These are phyloP conservation scores for Adrianichthys oophorus DNA, from an alignment of 2,797 vertebrate genomes.

Conservation along the genomic window DNA sequence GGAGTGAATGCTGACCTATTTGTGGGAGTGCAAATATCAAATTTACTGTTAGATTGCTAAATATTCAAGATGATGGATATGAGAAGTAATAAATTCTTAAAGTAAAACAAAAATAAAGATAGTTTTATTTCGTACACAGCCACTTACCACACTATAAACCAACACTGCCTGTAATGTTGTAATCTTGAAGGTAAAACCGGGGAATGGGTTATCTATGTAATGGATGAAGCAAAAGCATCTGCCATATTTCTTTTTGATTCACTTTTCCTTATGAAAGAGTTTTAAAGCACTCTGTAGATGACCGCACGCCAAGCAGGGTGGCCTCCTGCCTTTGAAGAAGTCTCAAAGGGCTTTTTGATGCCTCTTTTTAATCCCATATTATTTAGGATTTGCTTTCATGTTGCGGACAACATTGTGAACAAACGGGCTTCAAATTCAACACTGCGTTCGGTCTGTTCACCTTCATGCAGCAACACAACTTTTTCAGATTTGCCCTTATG, in stretches of 20 bases:
- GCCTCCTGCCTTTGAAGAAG: constrained; percentile 22
- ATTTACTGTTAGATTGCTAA: too few species aligned
- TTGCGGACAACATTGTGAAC: background rate
- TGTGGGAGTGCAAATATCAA: too few species aligned
- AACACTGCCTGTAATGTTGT: constrained; percentile 7
- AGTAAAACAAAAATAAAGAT: constrained; percentile 19
- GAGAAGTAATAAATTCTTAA: background rate
- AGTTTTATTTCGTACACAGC: background rate
- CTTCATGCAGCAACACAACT: constrained; percentile 18
- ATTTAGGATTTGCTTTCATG: constrained; percentile 9
- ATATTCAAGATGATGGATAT: too few species aligned
- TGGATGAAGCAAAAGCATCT: constrained; percentile 1
- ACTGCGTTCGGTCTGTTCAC: constrained; percentile 8
- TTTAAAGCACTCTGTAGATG: constrained; percentile 15
- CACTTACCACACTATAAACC: constrained; percentile 2
- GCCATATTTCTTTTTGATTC: constrained; percentile 7
- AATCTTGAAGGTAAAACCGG: constrained; percentile 22
- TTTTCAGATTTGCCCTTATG: background rate
- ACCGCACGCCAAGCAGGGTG: constrained; percentile 1
- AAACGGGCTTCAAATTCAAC: background rate
- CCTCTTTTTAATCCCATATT: background rate
- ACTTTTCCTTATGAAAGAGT: constrained; percentile 2
- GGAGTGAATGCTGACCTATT: constrained; percentile 22
- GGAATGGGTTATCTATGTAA: constrained; percentile 3
- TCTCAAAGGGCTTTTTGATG: constrained; percentile 15